Conservation (phyloP, 2,113 vertebrate species). For the Neogale vison region DNA sequence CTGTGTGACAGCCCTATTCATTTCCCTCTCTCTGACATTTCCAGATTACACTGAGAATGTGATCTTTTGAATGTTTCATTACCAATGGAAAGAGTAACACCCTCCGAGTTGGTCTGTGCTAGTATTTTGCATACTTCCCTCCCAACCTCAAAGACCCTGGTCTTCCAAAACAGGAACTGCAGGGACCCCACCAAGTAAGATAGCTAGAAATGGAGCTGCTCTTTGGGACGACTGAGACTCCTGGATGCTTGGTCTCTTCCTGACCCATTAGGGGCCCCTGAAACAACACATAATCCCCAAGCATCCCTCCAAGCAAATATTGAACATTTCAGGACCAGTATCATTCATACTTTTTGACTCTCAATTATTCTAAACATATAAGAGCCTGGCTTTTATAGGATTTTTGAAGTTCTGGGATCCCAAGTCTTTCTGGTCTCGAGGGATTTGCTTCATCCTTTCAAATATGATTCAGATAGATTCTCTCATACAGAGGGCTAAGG, state of each 20-base stretch:
- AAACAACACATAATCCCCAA: background rate
- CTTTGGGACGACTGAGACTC: background rate
- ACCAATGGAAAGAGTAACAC: background rate
- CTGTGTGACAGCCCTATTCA: background rate
- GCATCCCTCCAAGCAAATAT: background rate
- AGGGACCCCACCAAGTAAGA: background rate
- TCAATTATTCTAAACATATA: background rate
- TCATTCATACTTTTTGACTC: background rate
- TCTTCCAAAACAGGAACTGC: background rate
- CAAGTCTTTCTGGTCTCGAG: background rate
- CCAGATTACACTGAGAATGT: background rate
- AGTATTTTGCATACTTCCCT: background rate
- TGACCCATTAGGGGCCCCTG: background rate
- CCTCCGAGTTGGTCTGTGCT: background rate
- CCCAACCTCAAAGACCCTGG: background rate
- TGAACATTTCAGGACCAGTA: background rate
- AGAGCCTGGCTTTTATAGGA: background rate
- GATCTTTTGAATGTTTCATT: background rate
- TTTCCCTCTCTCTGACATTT: background rate
- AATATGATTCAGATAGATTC: background rate
- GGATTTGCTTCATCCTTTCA: background rate
- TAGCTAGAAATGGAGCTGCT: background rate
- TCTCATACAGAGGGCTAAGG: background rate
- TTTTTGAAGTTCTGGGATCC: background rate
- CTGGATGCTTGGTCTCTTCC: background rate